Evolutionary conservation across 1,140 invertebrate species (phyloP).

Genomic region (Zaprionus ornatus): DNA sequence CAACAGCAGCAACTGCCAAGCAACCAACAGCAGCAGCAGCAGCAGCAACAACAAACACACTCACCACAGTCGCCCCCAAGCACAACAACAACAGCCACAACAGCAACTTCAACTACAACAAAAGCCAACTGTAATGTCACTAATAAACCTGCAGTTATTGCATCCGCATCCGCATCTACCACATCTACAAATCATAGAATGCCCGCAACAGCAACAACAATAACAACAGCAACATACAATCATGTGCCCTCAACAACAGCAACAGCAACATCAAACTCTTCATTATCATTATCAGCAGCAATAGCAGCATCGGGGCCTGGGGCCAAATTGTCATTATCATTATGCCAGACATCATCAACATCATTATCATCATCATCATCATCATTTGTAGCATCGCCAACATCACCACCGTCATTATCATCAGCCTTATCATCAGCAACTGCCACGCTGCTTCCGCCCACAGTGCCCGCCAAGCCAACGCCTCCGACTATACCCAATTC

Average conservation of each 20-base stretch:
- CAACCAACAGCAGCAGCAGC: slow-evolving; percentile 26
- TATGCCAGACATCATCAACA: slow-evolving; percentile 36
- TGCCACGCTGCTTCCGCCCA: slow-evolving; percentile 43
- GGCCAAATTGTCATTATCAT: slow-evolving; percentile 52
- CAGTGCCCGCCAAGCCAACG: slow-evolving; percentile 55
- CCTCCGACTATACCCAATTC: slow-evolving; percentile 45
- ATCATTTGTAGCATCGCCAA: slow-evolving; percentile 49
- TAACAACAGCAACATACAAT: slow-evolving; percentile 52
- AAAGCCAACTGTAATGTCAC: slow-evolving; percentile 77
- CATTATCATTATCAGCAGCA: slow-evolving; percentile 27
- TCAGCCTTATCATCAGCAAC: slow-evolving; percentile 30
- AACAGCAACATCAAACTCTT: slow-evolving; percentile 14
- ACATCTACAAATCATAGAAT: slow-evolving; percentile 61
- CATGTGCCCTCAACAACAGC: slow-evolving; percentile 46
- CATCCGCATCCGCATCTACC: slow-evolving; percentile 53
- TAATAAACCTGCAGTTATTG: slow-evolving; percentile 67
- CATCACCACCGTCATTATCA: slow-evolving; percentile 39
- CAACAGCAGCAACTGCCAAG: slow-evolving; percentile 37
- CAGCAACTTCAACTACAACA: slow-evolving; percentile 40
- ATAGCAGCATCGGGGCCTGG: slow-evolving; percentile 30
- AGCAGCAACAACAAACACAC: slow-evolving; percentile 53
- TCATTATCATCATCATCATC: slow-evolving; percentile 42
- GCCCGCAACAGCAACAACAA: slow-evolving; percentile 56
- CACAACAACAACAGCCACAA: slow-evolving; percentile 43
- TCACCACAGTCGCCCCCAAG: slow-evolving; percentile 71